Evolutionary conservation across 1,140 invertebrate species (phyloP).

Genomic region (Scaptomyza pallida): DNA sequence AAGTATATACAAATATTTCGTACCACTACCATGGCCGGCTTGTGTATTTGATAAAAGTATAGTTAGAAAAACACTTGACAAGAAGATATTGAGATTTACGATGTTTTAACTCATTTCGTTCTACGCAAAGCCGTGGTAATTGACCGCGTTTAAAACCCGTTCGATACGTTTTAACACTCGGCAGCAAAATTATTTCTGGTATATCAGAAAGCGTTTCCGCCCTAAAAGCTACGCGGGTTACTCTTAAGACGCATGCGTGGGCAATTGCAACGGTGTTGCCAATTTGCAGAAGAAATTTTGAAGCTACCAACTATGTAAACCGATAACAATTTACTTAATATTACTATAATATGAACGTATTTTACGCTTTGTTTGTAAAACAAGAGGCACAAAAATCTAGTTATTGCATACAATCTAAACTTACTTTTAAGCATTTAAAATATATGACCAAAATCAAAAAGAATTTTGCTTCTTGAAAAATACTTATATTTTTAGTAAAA

Average conservation of each 20-base stretch:
- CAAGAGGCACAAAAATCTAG: no score
- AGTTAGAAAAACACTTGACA: slow-evolving; percentile 16
- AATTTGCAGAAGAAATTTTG: slow-evolving; percentile 10
- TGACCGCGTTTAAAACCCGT: slow-evolving; percentile 71
- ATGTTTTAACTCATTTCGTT: slow-evolving; percentile 28
- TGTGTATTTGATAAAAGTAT: background rate
- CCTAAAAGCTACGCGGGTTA: slow-evolving; percentile 55
- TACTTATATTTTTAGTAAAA: no score
- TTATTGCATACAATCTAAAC: no score
- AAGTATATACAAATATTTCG: slow-evolving; percentile 9
- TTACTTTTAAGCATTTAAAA: no score
- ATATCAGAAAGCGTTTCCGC: slow-evolving; percentile 84
- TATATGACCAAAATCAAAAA: no score
- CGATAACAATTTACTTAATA: background rate
- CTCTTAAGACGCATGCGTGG: slow-evolving; percentile 52
- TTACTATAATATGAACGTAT: no score
- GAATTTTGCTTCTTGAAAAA: no score
- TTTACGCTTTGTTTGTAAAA: no score
- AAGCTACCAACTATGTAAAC: background rate
- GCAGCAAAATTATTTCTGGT: slow-evolving; percentile 82
- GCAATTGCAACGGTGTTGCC: slow-evolving; percentile 15
- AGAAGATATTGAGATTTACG: slow-evolving; percentile 15
- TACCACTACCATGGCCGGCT: slow-evolving; percentile 37
- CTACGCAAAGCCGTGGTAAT: slow-evolving; percentile 32
- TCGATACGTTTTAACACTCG: slow-evolving; percentile 62